These are phyloP conservation scores for Heterodera schachtii DNA, from an alignment of 1,140 invertebrate species.

Conservation along the genomic window DNA sequence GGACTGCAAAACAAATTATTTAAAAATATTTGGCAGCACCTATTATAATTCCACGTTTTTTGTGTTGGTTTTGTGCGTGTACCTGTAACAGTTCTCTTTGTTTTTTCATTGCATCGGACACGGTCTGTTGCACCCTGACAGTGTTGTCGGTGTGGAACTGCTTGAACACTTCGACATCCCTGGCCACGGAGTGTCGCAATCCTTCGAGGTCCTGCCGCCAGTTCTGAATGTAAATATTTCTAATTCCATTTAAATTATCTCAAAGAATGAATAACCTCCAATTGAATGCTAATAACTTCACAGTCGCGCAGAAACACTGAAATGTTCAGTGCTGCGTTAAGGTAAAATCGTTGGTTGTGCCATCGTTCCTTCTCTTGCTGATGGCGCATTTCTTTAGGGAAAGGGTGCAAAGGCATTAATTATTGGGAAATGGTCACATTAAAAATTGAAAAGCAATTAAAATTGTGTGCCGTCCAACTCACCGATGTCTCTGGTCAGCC, in stretches of 20 bases:
- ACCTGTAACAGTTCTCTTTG: constrained; percentile 37
- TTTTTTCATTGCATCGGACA: constrained; percentile 36
- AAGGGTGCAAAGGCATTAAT: constrained; percentile 7
- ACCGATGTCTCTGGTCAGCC: constrained; percentile 46
- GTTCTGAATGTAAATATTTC: constrained; percentile 6
- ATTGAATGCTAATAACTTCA: constrained; percentile 26
- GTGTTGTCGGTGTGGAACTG: constrained; percentile 41
- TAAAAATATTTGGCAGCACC: too few species aligned
- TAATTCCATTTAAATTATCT: too few species aligned
- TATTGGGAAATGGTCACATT: too few species aligned
- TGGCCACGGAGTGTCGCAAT: constrained; percentile 23
- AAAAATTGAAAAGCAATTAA: too few species aligned
- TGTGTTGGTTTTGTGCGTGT: not conserved
- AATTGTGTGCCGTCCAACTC: not conserved
- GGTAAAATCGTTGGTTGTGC: constrained; percentile 44
- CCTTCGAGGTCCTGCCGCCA: constrained; percentile 35
- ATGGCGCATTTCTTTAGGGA: constrained; percentile 53
- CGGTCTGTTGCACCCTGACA: constrained; percentile 26
- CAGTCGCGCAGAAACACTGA: constrained; percentile 41
- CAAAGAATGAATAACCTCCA: constrained; percentile 10
- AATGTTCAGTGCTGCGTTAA: constrained; percentile 37
- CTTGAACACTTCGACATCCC: constrained; percentile 32
- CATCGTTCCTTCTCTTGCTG: constrained; percentile 47
- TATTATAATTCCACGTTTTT: not conserved
- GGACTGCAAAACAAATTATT: constrained; percentile 18